phyloP scores from a whole-genome alignment of 2,113 vertebrate genomes.

The Atherinomorus stipes region DNA sequence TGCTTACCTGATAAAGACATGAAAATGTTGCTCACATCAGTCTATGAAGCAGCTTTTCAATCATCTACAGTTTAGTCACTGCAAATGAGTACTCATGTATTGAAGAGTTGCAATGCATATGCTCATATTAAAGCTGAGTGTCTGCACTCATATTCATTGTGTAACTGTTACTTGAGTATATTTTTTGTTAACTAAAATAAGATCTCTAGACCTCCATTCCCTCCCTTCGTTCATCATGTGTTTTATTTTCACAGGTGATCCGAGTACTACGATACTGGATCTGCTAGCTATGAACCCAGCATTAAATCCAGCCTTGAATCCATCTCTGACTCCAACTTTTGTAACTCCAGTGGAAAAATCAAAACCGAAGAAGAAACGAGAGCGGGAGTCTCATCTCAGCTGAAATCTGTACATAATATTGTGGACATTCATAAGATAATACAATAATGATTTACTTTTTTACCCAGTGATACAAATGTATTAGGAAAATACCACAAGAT shows the following conservation, averaged over 20 bases:
- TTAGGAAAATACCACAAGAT: too few species aligned
- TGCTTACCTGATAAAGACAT: not conserved
- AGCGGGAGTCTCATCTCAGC: conserved; percentile 40
- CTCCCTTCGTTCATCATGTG: conserved; percentile 24
- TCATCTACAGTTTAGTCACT: too few species aligned
- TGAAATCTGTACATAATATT: conserved; percentile 23
- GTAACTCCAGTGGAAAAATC: conserved; percentile 49
- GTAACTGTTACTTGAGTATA: too few species aligned
- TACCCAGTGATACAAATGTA: conserved; percentile 5
- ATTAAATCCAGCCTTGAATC: conserved; percentile 78
- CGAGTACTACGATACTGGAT: conserved; percentile 42
- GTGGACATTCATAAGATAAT: not conserved
- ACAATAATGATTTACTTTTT: conserved; percentile 5
- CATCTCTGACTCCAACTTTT: conserved; percentile 71
- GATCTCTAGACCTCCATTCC: not conserved
- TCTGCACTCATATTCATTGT: too few species aligned
- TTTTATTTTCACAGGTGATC: conserved; percentile 53
- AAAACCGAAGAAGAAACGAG: conserved; percentile 64
- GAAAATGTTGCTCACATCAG: too few species aligned
- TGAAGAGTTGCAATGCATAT: too few species aligned
- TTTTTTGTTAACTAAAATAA: too few species aligned
- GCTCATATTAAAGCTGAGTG: too few species aligned
- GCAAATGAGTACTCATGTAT: too few species aligned
- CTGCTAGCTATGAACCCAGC: conserved; percentile 73
- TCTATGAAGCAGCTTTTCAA: too few species aligned